Evolutionary conservation across 1,140 invertebrate species (phyloP).

Genomic region (Colletes latitarsis): DNA sequence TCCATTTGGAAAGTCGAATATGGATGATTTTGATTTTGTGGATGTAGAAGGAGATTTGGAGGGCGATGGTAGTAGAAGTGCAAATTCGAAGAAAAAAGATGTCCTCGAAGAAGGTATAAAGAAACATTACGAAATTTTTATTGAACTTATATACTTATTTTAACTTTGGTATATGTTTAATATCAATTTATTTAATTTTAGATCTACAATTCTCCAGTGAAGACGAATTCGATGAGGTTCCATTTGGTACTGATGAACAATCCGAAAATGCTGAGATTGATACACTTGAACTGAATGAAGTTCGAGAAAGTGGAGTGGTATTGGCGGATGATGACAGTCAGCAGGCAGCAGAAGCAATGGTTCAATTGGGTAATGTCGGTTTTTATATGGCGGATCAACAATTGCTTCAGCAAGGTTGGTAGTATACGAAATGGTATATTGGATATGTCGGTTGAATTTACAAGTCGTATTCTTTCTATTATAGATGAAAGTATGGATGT

Average conservation of each 20-base stretch:
- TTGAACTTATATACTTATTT: background rate
- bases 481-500: conserved; percentile 90
- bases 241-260: conserved; percentile 82
- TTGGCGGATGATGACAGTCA: conserved; percentile 88
- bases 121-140: background rate
- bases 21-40: conserved; percentile 86
- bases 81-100: conserved; percentile 76
- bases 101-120: conserved; percentile 84
- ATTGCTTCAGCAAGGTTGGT: conserved; percentile 76
- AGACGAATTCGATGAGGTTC: conserved; percentile 86
- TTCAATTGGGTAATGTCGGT: conserved; percentile 89
- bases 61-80: conserved; percentile 68
- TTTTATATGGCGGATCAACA: conserved; percentile 85
- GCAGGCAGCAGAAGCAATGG: conserved; percentile 92
- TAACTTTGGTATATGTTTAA: conserved; percentile 3
- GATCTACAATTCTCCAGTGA: conserved; percentile 89
- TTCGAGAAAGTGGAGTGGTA: conserved; percentile 74
- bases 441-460: background rate
- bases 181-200: conserved; percentile 62
- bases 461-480: conserved; percentile 54
- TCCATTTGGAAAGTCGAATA: conserved; percentile 77
- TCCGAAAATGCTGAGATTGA: conserved; percentile 80
- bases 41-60: conserved; percentile 86
- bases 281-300: conserved; percentile 70
- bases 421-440: background rate